These are phyloP conservation scores for Periophthalmodon schlosseri DNA, from an alignment of 2,113 vertebrate species.

Conservation along the genomic window DNA sequence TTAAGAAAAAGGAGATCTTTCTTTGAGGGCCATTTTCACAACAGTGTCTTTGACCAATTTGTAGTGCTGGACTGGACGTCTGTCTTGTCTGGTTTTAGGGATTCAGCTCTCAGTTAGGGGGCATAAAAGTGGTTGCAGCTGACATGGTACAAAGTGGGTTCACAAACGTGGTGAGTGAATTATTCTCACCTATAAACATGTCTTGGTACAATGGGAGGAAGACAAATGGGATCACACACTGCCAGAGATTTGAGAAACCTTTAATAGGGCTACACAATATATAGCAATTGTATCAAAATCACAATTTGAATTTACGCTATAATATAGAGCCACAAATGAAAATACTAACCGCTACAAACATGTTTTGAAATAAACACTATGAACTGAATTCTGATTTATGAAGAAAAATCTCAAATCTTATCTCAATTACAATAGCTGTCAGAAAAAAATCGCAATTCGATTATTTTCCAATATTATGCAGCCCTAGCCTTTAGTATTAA, in stretches of 20 bases:
- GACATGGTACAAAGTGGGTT: neutral
- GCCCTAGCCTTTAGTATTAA: neutral
- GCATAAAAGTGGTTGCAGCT: neutral
- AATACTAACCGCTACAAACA: too few species aligned
- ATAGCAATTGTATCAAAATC: neutral
- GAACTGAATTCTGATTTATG: too few species aligned
- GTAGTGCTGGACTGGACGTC: neutral
- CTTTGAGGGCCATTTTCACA: neutral
- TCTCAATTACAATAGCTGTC: neutral
- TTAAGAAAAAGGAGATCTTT: constrained; percentile 10
- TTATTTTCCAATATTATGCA: neutral
- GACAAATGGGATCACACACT: too few species aligned
- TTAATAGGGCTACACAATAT: neutral
- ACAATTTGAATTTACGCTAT: too few species aligned
- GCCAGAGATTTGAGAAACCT: neutral
- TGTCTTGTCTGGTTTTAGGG: neutral
- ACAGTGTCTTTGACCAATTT: neutral
- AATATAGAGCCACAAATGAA: too few species aligned
- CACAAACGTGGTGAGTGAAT: neutral
- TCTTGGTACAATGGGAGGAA: neutral
- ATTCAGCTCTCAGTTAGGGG: too few species aligned
- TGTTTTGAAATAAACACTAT: too few species aligned
- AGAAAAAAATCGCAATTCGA: too few species aligned
- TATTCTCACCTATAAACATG: neutral
- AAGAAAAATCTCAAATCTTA: neutral